Base-by-base conservation (phyloP, 53 echinoderm and acorn worm genomes). In the Holothuria scabra region DNA sequence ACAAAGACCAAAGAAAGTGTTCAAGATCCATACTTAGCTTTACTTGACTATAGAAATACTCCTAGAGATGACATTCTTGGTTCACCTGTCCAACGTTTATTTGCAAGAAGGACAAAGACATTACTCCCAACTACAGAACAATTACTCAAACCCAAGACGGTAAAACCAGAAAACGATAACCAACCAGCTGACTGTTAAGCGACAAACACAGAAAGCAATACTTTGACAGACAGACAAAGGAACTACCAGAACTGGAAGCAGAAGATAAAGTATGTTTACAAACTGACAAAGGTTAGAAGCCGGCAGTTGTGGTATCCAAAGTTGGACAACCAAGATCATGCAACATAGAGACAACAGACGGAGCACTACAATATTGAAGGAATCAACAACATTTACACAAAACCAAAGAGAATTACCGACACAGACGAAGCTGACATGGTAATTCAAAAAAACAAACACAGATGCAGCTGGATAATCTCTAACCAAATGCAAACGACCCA, bases 81-180 rank as follows among this genome's bases (percentile, higher is more conserved):
- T n/a, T n/a, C n/a, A n/a, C n/a, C n/a, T n/a, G 59, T 37, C 0
- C 89, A 89, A 34, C 38, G 74, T 9, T 38, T 85, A 23, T 48
- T 85, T 37, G 80, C 85, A 0, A 60, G 89, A 21, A 33, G 89
- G 24, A 89, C 85, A 0, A 56, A 65, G 35, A 89, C 85, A 9
- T 28, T 20, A 7, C 49, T 85, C 20, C 80, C 85, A 10, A 81
- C 81, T 0, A 56, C 90, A 1, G 31, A 56, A 9, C 30, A 81
- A 71, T 78, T 85, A 25, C 56, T 89, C 9, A 68, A 60, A 74
- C 85, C 85, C 12, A 33, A 38, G 18, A 80, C 28, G 23, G 21
- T 74, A 16, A 68, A 48, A 23, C 30, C 66, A 10, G 57, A 67
- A n/a, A n/a, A n/a, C n/a, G n/a, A n/a, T n/a, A n/a, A n/a, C n/a